A percentile compares a stretch with the other conserved stretches of the same genome.
These are phyloP conservation scores for Lytechinus pictus DNA, from an alignment of 35 echinoderm and acorn worm genomes.

Conservation along the genomic window DNA sequence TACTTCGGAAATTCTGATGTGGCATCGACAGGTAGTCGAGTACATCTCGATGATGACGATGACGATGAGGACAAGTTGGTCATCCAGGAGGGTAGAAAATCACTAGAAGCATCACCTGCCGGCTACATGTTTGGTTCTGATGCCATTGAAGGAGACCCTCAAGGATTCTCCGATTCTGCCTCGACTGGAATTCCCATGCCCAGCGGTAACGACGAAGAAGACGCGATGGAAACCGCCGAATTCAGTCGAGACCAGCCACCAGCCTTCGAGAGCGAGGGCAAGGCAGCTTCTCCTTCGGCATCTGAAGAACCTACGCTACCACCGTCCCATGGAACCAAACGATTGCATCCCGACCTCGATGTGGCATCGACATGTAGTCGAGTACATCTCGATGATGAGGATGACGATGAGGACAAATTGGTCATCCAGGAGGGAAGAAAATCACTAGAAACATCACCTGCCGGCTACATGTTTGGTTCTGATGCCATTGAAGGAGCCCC, in stretches of 20 bases:
- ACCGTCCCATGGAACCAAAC: background rate
- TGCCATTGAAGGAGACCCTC: background rate
- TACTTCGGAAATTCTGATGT: conserved; percentile 57
- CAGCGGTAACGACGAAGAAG: background rate
- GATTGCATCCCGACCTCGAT: background rate
- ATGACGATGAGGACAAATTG: background rate
- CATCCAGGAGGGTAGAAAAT: background rate
- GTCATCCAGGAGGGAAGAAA: background rate
- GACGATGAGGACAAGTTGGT: background rate
- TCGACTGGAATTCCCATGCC: background rate
- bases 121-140: background rate
- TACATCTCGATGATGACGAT: background rate
- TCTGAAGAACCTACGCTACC: background rate
- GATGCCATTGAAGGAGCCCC: background rate
- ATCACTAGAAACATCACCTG: conserved; percentile 15
- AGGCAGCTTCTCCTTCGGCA: background rate
- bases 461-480: background rate
- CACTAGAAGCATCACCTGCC: background rate
- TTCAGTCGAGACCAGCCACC: background rate
- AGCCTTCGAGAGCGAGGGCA: background rate
- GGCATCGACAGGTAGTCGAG: background rate
- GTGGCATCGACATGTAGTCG: background rate
- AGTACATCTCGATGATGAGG: background rate
- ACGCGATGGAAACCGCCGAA: background rate
- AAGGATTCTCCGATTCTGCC: background rate